Evolutionary conservation across 2,797 vertebrate genomes (phyloP), one percentile per base, ranked within the genome.

Genomic region (Ibycter americanus): DNA sequence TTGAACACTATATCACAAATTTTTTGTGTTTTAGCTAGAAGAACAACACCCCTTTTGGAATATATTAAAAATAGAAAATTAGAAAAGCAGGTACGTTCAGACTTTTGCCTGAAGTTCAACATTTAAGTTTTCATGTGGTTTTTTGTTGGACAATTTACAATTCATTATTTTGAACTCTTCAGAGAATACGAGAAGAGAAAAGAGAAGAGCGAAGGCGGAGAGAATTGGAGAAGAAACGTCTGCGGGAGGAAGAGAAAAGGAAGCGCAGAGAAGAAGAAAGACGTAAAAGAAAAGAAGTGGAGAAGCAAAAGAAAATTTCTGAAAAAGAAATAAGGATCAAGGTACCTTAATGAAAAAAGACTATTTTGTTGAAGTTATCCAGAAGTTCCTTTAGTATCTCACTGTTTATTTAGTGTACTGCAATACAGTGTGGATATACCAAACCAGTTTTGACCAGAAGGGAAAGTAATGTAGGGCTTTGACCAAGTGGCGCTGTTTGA

Each of bases 51-150:
- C 12, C 99, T 99, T 95, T 98, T 99, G 98, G 99, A 99, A 97
- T 99, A 99, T 97, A 99, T 99, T 97, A 99, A 99, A 98, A 99
- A 99, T 93, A 99, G 99, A 98, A 99, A 99, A 98, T 98, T 99
- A 95, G 99, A 99, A 97, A 99, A 99, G 98, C 99, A 99, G 99
- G 99, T 99, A 98, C 95, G 98, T 97, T 90, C 95, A 93, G 85
- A 87, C 74, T 96, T 97, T 97, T 92, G 80, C 90, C 83, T 89
- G 90, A 92, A 96, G 88, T 94, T 87, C 55, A 76, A 76, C 70
- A 63, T 94, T 96, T 92, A 93, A 90, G 85, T 94, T 92, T 92
- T 87, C 87, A 82, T 13, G 1, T 90, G 85, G 23, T 46, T 87
- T 96, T 76, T 38, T 1, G 0, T 77, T 91, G 94, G 58, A 88